A percentile compares a stretch with the other conserved stretches of the same genome.
Conservation (phyloP, 2,113 vertebrate species). For the Mastomys coucha region DNA sequence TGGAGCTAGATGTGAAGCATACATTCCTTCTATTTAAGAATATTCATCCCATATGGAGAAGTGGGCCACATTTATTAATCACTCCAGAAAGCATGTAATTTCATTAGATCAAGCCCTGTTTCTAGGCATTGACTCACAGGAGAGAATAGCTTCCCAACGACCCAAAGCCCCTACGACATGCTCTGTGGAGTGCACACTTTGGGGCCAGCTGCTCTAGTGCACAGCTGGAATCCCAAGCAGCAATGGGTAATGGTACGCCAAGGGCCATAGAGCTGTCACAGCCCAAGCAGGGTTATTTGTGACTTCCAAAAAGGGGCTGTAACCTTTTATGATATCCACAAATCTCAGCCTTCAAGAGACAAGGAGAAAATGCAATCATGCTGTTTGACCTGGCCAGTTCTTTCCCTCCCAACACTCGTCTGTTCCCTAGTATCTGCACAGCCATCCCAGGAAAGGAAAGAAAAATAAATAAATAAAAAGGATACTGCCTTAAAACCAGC, state of each 20-base stretch:
- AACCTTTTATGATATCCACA: constrained; percentile 75
- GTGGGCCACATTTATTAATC: constrained; percentile 65
- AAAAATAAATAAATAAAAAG: not conserved
- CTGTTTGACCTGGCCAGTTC: constrained; percentile 56
- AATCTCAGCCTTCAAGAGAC: constrained; percentile 70
- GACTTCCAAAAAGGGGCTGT: constrained; percentile 67
- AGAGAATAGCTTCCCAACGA: constrained; percentile 59
- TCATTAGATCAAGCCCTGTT: constrained; percentile 69
- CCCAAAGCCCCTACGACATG: not conserved
- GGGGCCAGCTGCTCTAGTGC: constrained; percentile 44
- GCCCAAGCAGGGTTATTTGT: constrained; percentile 62
- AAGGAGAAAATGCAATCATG: constrained; percentile 58
- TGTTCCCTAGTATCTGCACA: not conserved
- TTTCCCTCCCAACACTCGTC: not conserved
- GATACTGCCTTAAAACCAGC: not conserved
- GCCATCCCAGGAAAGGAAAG: not conserved
- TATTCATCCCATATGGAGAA: constrained; percentile 74
- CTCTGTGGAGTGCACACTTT: constrained; percentile 64
- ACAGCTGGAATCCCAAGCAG: constrained; percentile 59
- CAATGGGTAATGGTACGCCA: constrained; percentile 71
- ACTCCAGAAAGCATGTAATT: constrained; percentile 73
- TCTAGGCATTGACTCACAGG: constrained; percentile 57
- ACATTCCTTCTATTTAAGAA: constrained; percentile 64
- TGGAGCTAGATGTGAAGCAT: not conserved
- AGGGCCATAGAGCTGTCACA: constrained; percentile 70